These are phyloP conservation scores for Batillaria attramentaria DNA, from an alignment of 1,140 invertebrate species.

Conservation along the genomic window DNA sequence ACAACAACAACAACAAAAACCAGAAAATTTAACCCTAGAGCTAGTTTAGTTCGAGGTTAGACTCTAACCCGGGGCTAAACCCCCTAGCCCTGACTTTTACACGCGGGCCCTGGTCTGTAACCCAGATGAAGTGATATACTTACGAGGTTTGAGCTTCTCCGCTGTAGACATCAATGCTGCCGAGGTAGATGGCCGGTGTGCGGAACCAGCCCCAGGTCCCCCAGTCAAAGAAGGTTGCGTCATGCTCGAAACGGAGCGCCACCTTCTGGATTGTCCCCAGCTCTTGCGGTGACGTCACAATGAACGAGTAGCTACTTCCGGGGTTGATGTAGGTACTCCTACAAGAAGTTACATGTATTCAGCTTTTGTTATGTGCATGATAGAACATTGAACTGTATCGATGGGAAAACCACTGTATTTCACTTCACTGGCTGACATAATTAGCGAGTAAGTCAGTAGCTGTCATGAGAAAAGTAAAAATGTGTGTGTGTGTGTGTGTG, in stretches of 20 bases:
- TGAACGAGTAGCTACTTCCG: constrained; percentile 36
- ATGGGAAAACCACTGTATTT: background rate
- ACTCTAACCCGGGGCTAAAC: too few species aligned
- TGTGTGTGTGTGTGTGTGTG: background rate
- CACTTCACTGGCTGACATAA: background rate
- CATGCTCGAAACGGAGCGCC: constrained; percentile 39
- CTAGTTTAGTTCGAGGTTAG: too few species aligned
- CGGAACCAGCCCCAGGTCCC: constrained; percentile 45
- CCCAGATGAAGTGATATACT: too few species aligned
- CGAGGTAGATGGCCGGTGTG: constrained; percentile 37
- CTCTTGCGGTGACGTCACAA: constrained; percentile 37
- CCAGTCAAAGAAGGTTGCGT: constrained; percentile 24
- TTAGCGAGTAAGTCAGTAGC: background rate
- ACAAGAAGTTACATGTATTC: background rate
- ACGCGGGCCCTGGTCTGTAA: too few species aligned
- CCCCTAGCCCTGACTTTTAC: too few species aligned
- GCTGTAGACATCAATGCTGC: constrained; percentile 24
- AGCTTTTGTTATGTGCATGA: background rate
- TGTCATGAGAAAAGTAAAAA: background rate
- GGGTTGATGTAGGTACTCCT: constrained; percentile 42
- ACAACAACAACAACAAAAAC: too few species aligned
- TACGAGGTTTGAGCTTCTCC: constrained; percentile 33
- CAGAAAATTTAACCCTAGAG: too few species aligned
- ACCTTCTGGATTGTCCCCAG: constrained; percentile 41
- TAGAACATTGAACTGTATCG: background rate